Evolutionary conservation across 2,888 invertebrate species (phyloP), one percentile per base, ranked within the genome.

Genomic region (Xylocampa areola): DNA sequence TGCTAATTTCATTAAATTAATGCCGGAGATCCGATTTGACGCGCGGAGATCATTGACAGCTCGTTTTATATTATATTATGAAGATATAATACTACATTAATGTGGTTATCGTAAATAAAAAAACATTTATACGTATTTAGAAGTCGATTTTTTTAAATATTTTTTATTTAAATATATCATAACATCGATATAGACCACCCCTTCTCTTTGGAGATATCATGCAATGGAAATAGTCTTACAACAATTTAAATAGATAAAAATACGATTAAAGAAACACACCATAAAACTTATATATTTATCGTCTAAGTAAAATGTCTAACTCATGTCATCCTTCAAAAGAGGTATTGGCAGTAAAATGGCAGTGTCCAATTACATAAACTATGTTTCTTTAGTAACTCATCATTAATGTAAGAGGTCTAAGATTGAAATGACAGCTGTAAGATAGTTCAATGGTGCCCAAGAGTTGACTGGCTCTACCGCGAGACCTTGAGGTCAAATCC

Each of bases 1-100:
- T 80, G 82, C 78, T 83, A 85, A 85, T 84, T 81, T 81, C 54
- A 77, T 82, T 80, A 84, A 76, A 76, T 79, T 79, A 80, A 77
- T 76, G 61, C 69, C 39, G 35, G 64, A 25, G 50, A 72, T 68
- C 70, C 63, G 75, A 78, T 81, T 81, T 80, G 79, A 78, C 71
- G 77, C 66, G 55, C 43, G 21, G 36, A 49, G 63, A 49, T 71
- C 76, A 81, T 79, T 70, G 80, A 77, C 78, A 65, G 54, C 49
- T 27, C 19, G 60, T 57, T 79, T 72, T 66, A 62, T 60, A 59
- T 49, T 50, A 54, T 39, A n/a, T n/a, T n/a, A 61, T 62, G 50
- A 62, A 62, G 63, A 58, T 62, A 76, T 66, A 53, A 60, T 48
- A 35, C 54, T 62, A 37, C 44, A 58, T 62, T 67, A 63, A 73